phyloP scores from a whole-genome alignment of 2,797 vertebrate species.

The Tenualosa ilisha region DNA sequence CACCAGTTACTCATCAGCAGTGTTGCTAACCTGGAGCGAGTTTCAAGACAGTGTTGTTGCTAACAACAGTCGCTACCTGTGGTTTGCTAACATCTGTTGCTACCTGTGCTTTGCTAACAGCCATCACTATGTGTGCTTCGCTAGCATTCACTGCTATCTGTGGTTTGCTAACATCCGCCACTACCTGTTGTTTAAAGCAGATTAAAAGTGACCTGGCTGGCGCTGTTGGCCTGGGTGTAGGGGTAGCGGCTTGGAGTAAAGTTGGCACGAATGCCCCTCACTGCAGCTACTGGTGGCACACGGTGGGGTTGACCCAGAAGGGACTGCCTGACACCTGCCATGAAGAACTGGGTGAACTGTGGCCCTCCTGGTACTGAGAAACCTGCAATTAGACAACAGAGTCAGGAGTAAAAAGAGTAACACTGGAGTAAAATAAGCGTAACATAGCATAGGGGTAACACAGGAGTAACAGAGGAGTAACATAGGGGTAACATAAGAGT shows the following conservation, averaged over 20 bases:
- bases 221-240: slow-evolving; percentile 68
- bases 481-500: too few relatives aligned
- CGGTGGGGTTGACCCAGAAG: slow-evolving; percentile 69
- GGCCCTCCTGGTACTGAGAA: not conserved
- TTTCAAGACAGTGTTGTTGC: not conserved
- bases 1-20: not conserved
- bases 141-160: too few relatives aligned
- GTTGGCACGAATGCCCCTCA: slow-evolving; percentile 68
- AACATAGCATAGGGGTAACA: not conserved
- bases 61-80: not conserved
- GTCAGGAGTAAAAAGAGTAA: not conserved
- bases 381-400: not conserved
- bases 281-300: slow-evolving; percentile 73
- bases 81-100: too few relatives aligned
- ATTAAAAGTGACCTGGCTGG: not conserved
- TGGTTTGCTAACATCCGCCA: too few relatives aligned
- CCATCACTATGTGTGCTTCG: too few relatives aligned
- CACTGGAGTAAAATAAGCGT: too few relatives aligned
- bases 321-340: slow-evolving; percentile 77
- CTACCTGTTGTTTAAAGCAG: not conserved
- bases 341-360: slow-evolving; percentile 63
- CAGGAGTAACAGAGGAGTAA: not conserved
- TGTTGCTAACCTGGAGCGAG: not conserved
- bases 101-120: not conserved
- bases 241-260: slow-evolving; percentile 58